Conservation (phyloP, 2,113 vertebrate species). For the Takifugu flavidus region DNA sequence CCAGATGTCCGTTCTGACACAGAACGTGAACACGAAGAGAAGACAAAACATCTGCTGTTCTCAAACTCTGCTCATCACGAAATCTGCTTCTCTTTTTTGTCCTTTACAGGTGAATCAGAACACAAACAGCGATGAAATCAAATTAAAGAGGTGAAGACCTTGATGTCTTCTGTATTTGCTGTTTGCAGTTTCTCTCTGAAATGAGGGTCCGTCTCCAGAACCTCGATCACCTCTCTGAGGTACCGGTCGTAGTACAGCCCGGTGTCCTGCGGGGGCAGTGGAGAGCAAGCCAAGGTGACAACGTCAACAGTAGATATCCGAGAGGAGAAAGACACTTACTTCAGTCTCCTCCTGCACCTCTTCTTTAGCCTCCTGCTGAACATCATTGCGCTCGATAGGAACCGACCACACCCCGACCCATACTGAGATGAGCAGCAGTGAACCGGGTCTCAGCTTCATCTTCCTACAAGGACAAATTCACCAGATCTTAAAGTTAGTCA, state of each 20-base stretch:
- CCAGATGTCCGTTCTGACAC: conserved; percentile 83
- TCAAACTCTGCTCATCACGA: neutral
- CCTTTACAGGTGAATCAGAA: no score
- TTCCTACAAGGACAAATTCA: conserved; percentile 27
- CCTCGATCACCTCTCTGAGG: conserved; percentile 87
- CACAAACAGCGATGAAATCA: no score
- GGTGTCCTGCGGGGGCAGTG: conserved; percentile 76
- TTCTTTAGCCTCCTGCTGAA: conserved; percentile 48
- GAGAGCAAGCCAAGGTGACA: neutral
- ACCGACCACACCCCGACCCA: conserved; percentile 58
- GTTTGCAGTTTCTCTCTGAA: conserved; percentile 90
- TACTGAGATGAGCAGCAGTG: conserved; percentile 63
- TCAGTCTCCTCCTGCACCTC: conserved; percentile 68
- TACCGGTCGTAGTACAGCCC: conserved; percentile 90
- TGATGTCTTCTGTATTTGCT: conserved; percentile 88
- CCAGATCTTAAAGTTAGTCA: no score
- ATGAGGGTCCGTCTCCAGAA: conserved; percentile 88
- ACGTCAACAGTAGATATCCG: no score
- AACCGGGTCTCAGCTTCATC: conserved; percentile 53
- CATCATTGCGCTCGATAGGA: conserved; percentile 70
- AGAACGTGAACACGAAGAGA: neutral
- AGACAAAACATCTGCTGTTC: neutral
- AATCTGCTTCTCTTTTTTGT: no score
- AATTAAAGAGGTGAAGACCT: conserved; percentile 64
- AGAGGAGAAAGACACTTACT: conserved; percentile 38